Base-by-base conservation (phyloP, 2,888 invertebrate species). In the Clistopyga incitator region DNA sequence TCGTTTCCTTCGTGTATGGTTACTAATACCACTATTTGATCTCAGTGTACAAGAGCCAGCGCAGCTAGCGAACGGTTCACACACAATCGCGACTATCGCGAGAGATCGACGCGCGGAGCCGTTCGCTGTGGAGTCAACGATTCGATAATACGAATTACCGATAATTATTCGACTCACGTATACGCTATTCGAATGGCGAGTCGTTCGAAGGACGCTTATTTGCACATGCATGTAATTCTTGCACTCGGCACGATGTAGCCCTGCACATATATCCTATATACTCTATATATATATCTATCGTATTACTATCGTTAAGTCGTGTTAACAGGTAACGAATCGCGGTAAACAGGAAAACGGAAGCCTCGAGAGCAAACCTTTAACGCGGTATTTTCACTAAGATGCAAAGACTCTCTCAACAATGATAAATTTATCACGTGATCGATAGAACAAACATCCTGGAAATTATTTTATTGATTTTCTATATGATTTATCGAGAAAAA, bases 201-300 rank as follows among this genome's bases (percentile, higher is more conserved):
- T 67, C 56, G 52, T 64, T 45, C 47, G 34, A 77, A 81, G 76
- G 81, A 81, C 76, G 47, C 38, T 52, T 64, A 47, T 71, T 76
- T 56, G 18, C 45, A 34, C 61, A 76, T 76, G 70, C 47, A 47
- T 64, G 70, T 76, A 65, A 81, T 29, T 67, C 67, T 52, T 65
- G 42, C 38, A 25, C 65, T 50, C 34, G 29, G 29, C 45, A 6
- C n/a, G 25, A 50, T 75, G 13, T 20, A 23, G 34, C 64, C 18
- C 56, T 23, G 56, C 54, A 18, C 25, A 38, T 23, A 13, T 3
- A 10, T 18, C 18, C n/a, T 42, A 18, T 42, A 52, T 71, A 29
- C 3, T 29, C 29, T 29, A 29, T 29, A 29, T 3, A 29, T 29
- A 29, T 29, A 29, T 29, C 3, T 29, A 29, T n/a, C 15, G 18